Evolutionary conservation across 2,797 vertebrate species (phyloP).

Genomic region (Hoplostethus atlanticus): DNA sequence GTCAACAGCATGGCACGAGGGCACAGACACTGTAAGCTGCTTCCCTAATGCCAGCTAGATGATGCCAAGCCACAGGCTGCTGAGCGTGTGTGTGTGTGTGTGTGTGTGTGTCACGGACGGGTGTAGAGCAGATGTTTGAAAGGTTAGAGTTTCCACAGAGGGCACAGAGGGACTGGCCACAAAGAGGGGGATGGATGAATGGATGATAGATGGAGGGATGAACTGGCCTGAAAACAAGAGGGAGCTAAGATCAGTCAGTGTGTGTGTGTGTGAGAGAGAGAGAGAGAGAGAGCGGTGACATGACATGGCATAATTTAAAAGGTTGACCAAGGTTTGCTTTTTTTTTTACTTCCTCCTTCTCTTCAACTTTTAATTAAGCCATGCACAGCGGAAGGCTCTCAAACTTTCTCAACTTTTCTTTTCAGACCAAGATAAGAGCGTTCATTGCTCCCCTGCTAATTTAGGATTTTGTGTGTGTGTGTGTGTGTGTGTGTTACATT

Average conservation of each 20-base stretch:
- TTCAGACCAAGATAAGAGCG: no score
- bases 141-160: conserved; percentile 67
- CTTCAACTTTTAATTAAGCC: no score
- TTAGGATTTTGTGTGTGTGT: no score
- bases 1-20: conserved; percentile 68
- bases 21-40: conserved; percentile 59
- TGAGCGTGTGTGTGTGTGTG: neutral
- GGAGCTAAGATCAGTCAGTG: conserved; percentile 13
- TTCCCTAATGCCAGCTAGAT: conserved; percentile 62
- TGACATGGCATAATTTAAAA: no score
- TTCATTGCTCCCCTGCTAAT: no score
- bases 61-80: conserved; percentile 58
- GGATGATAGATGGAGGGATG: conserved; percentile 34
- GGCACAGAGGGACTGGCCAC: conserved; percentile 19
- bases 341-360: no score
- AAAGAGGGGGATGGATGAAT: conserved; percentile 53
- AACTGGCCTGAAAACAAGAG: conserved; percentile 1
- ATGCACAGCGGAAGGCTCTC: no score
- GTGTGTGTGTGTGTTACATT: no score
- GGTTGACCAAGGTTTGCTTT: no score
- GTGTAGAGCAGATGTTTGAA: conserved; percentile 67
- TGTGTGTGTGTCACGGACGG: conserved; percentile 16
- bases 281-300: conserved; percentile 8
- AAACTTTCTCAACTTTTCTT: no score
- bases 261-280: neutral